A percentile compares a stretch with the other conserved stretches of the same genome.
Evolutionary conservation across 2,113 vertebrate species (phyloP).

Genomic region (Entelurus aequoreus): DNA sequence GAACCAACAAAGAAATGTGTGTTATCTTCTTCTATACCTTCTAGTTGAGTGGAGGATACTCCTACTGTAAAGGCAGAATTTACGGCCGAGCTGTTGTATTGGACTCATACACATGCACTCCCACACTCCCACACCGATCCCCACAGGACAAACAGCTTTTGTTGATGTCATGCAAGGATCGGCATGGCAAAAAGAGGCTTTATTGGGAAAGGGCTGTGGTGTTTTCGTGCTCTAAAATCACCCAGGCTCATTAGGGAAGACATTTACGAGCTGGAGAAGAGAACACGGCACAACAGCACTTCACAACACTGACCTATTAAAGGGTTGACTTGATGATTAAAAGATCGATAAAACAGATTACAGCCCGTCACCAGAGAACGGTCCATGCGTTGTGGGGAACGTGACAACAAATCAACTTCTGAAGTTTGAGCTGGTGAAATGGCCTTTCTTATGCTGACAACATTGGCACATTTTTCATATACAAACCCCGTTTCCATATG

Average conservation of each 20-base stretch:
- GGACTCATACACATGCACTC: conserved; percentile 1
- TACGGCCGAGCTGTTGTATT: neutral
- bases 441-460: no score
- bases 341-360: conserved; percentile 68
- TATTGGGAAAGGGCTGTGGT: conserved; percentile 68
- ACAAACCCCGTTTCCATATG: no score
- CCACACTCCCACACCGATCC: conserved; percentile 29
- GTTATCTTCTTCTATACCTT: neutral
- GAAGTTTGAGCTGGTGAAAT: conserved; percentile 41
- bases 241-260: conserved; percentile 71
- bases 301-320: conserved; percentile 75
- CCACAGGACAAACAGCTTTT: conserved; percentile 73
- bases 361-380: conserved; percentile 40
- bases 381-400: conserved; percentile 62
- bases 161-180: conserved; percentile 66
- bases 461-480: no score
- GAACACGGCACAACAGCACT: conserved; percentile 69
- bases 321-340: conserved; percentile 55
- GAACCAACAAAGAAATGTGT: neutral
- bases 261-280: conserved; percentile 66
- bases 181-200: conserved; percentile 64
- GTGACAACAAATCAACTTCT: conserved; percentile 64
- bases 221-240: conserved; percentile 72
- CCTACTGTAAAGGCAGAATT: conserved; percentile 1
- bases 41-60: neutral